These are phyloP conservation scores for Coptodon rendalli DNA, from an alignment of 2,113 vertebrate species.

Conservation along the genomic window DNA sequence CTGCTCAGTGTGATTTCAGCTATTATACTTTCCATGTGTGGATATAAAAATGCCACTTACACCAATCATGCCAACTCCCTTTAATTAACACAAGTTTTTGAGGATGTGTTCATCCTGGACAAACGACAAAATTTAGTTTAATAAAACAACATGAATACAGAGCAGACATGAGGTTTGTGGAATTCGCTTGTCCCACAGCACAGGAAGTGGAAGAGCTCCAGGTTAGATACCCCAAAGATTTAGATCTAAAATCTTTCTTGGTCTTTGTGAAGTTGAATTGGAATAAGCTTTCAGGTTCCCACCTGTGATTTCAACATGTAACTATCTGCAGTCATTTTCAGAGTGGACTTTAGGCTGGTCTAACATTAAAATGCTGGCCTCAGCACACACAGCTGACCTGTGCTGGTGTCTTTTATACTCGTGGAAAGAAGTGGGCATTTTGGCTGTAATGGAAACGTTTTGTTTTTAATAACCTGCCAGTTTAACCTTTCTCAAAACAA, in stretches of 20 bases:
- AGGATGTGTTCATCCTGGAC: background rate
- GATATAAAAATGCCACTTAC: background rate
- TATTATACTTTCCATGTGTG: background rate
- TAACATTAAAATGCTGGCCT: background rate
- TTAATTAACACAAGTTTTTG: background rate
- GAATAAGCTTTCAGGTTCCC: background rate
- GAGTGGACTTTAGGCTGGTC: background rate
- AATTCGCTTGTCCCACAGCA: background rate
- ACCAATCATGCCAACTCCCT: background rate
- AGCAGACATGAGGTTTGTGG: background rate
- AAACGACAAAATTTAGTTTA: background rate
- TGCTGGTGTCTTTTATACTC: fast-evolving
- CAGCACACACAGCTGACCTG: background rate
- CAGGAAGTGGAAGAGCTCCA: background rate
- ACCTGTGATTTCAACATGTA: background rate
- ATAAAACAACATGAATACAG: background rate
- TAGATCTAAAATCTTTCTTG: background rate
- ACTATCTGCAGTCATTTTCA: background rate
- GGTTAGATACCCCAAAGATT: background rate
- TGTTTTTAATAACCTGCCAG: background rate
- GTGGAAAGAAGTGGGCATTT: background rate
- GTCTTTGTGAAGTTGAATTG: background rate
- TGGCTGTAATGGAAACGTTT: background rate
- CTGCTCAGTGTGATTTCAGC: background rate
- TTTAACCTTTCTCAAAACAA: background rate